A percentile compares a stretch with the other conserved stretches of the same genome.
Conservation (phyloP, 2,888 invertebrate genomes). For the Malthinus seriepunctatus region DNA sequence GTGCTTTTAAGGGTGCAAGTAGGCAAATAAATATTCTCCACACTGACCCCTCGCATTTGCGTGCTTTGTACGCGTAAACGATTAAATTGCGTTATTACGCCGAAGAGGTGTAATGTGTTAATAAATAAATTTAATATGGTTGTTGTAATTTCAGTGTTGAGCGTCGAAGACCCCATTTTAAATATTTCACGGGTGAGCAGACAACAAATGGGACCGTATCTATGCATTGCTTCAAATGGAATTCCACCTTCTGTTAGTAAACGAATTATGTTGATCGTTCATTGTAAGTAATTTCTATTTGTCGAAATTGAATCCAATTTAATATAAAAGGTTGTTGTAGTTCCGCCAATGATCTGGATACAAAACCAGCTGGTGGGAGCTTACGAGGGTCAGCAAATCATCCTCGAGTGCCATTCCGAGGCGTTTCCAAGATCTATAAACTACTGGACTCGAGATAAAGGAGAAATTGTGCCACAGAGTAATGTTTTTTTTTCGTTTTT, state of each 20-base stretch:
- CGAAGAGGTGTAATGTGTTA: slow-evolving; percentile 23
- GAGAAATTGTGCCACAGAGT: slow-evolving; percentile 67
- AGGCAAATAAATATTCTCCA: slow-evolving; percentile 15
- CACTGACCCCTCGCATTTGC: slow-evolving; percentile 15
- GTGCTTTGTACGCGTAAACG: slow-evolving; percentile 22
- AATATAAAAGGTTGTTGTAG: slow-evolving; percentile 50
- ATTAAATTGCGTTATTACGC: slow-evolving; percentile 23
- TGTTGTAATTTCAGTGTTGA: slow-evolving; percentile 57
- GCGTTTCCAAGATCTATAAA: slow-evolving; percentile 74
- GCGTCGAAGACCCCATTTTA: slow-evolving; percentile 68
- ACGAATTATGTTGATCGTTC: slow-evolving; percentile 83
- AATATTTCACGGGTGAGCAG: slow-evolving; percentile 71
- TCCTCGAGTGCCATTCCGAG: slow-evolving; percentile 73
- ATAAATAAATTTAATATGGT: slow-evolving; percentile 21
- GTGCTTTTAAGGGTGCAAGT: neutral
- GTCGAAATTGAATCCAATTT: slow-evolving; percentile 27
- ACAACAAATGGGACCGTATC: slow-evolving; percentile 77
- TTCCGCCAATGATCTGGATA: slow-evolving; percentile 74
- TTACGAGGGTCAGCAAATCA: slow-evolving; percentile 66
- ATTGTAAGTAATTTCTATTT: slow-evolving; percentile 62
- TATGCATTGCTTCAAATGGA: slow-evolving; percentile 80
- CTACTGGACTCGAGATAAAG: slow-evolving; percentile 72
- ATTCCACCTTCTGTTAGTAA: slow-evolving; percentile 87
- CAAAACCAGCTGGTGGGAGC: slow-evolving; percentile 74
- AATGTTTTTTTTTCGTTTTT: slow-evolving; percentile 33